Conservation (phyloP, 2,888 invertebrate genomes). For the Tortricodes alternella region DNA sequence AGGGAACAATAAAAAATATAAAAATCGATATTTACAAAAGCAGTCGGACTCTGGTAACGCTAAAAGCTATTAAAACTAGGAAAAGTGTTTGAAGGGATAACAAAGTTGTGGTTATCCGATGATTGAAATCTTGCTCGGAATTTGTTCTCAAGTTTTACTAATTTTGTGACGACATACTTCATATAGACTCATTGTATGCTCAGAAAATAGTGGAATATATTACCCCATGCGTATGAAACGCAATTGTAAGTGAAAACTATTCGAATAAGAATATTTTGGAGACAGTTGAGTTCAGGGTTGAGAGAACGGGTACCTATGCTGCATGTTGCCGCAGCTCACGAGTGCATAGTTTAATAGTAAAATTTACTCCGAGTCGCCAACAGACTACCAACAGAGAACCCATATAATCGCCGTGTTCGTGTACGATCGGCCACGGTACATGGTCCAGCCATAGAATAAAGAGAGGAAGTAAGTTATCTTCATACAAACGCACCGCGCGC, state of each 20-base stretch:
- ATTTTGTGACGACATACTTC: conserved; percentile 14
- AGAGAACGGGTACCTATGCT: not conserved
- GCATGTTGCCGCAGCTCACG: not conserved
- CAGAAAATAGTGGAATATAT: not conserved
- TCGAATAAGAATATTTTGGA: conserved; percentile 3
- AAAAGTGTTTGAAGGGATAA: conserved; percentile 36
- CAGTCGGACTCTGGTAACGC: conserved; percentile 61
- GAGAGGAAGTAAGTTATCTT: no score
- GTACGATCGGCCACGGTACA: no score
- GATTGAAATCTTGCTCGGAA: conserved; percentile 24
- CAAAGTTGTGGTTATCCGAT: conserved; percentile 24
- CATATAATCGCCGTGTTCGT: conserved; percentile 56
- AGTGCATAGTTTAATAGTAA: conserved; percentile 39
- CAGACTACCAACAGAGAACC: not conserved
- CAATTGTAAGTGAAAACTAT: not conserved
- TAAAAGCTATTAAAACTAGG: conserved; percentile 43
- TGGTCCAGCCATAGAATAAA: no score
- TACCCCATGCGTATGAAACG: conserved; percentile 7
- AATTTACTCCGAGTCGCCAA: conserved; percentile 42
- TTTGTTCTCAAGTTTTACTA: conserved; percentile 20
- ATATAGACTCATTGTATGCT: conserved; percentile 15
- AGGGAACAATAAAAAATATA: conserved; percentile 54
- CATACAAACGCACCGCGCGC: no score
- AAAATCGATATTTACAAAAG: conserved; percentile 67
- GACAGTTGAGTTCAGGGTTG: conserved; percentile 10